Percentiles rank a stretch among this genome's conserved stretches.
These are phyloP conservation scores for Hafferia zeledoni DNA, from an alignment of 2,797 vertebrate genomes.

Conservation along the genomic window DNA sequence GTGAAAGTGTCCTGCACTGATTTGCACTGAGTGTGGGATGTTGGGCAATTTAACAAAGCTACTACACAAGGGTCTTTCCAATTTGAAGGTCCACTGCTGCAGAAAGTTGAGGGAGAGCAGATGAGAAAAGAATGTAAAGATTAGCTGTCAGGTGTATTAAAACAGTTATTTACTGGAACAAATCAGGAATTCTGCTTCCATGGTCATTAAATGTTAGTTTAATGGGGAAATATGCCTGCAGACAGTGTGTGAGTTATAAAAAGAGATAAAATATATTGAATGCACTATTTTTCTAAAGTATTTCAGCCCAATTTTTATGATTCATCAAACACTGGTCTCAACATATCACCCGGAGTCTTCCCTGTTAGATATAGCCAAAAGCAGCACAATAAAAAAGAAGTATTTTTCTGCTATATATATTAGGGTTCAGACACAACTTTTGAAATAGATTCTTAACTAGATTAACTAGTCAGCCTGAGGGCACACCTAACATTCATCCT, in stretches of 20 bases:
- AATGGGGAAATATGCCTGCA: slow-evolving; percentile 10
- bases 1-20: not conserved
- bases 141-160: slow-evolving; percentile 25
- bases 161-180: slow-evolving; percentile 40
- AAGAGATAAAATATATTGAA: slow-evolving; percentile 42
- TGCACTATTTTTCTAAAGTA: slow-evolving; percentile 13
- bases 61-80: not conserved
- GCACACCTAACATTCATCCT: slow-evolving; percentile 11
- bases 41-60: not conserved
- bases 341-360: slow-evolving; percentile 10
- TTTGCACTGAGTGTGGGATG: not conserved
- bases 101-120: not conserved
- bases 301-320: slow-evolving; percentile 34
- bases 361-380: not conserved
- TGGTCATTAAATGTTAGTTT: slow-evolving; percentile 45
- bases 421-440: not conserved
- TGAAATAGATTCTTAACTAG: slow-evolving; percentile 31
- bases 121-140: not conserved
- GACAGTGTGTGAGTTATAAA: slow-evolving; percentile 27
- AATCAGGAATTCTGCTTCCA: slow-evolving; percentile 17
- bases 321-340: slow-evolving; percentile 11
- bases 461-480: slow-evolving; percentile 40
- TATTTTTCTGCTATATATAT: not conserved
- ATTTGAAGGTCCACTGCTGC: not conserved
- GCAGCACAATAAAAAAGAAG: slow-evolving; percentile 11